Evolutionary conservation across 2,888 invertebrate species (phyloP), one percentile per base, ranked within the genome.

Genomic region (Erebia epiphron): DNA sequence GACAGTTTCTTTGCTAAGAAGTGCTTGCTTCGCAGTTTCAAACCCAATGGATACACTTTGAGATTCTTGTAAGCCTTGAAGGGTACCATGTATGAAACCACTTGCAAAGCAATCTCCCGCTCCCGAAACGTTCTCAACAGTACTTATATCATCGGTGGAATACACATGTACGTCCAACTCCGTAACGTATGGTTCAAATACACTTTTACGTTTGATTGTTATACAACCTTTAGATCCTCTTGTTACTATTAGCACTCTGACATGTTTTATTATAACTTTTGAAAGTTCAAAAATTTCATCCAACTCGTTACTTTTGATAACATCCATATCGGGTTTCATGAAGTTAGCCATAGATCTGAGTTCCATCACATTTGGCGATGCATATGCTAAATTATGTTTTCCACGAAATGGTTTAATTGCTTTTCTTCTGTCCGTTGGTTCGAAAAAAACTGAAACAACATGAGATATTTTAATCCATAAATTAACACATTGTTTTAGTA

Each of bases 381-480:
- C 94, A 77, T 96, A 95, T 21, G 92, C 87, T 41, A 96, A 80
- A 88, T 92, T 93, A 61, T 86, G 79, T 13, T 86, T 80, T 13
- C 86, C 91, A 52, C 84, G 80, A 74, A 98, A 96, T 35, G 96
- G 95, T 86, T 97, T 97, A 0, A 89, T 86, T 0, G 97, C 96
- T 82, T 97, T 96, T 76, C 95, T 94, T 79, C 95, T 90, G 81
- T 98, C 98, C 0, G 98, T 98, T 1, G 98, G 98, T 85, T 98
- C 98, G 85, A 96, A 98, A 94, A 98, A 97, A 9, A 98, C 98
- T 96, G 75, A 95, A 96, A 57, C 68, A 68, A 56, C 18, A 68
- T 9, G 61, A 58, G 3, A 21, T 26, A 10, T 13, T 35, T 35
- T 5, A 7, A 35, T 35, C 35, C 7, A 35, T 35, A 35, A 7